phyloP scores from a whole-genome alignment of 2,113 vertebrate species.

The Pseudopodoces humilis region DNA sequence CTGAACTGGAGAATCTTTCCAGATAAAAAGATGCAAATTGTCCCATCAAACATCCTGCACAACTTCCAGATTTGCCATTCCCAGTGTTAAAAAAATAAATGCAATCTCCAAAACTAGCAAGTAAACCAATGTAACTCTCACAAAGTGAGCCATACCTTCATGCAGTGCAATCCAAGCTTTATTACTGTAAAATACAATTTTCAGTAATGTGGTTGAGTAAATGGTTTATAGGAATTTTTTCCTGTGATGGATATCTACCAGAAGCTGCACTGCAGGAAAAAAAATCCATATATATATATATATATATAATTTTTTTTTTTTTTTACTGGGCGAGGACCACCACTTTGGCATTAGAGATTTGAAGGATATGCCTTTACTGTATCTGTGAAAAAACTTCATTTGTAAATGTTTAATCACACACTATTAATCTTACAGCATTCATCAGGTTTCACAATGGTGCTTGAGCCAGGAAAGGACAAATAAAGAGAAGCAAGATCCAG shows the following conservation, averaged over 20 bases:
- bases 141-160: background rate
- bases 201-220: background rate
- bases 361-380: background rate
- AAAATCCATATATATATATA: background rate
- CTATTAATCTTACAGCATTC: background rate
- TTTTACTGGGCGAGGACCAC: no score
- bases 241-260: background rate
- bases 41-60: background rate
- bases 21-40: conserved; percentile 14
- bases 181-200: background rate
- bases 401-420: background rate
- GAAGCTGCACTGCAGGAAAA: background rate
- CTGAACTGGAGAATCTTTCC: background rate
- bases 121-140: background rate
- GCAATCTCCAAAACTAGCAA: background rate
- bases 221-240: background rate
- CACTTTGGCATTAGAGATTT: background rate
- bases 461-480: background rate
- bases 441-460: fast-evolving
- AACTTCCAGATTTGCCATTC: background rate
- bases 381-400: background rate
- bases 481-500: background rate
- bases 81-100: background rate
- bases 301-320: no score
- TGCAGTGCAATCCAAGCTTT: background rate